Conservation (phyloP, 2,797 vertebrate species). For the Sphenopsis melanotis region DNA sequence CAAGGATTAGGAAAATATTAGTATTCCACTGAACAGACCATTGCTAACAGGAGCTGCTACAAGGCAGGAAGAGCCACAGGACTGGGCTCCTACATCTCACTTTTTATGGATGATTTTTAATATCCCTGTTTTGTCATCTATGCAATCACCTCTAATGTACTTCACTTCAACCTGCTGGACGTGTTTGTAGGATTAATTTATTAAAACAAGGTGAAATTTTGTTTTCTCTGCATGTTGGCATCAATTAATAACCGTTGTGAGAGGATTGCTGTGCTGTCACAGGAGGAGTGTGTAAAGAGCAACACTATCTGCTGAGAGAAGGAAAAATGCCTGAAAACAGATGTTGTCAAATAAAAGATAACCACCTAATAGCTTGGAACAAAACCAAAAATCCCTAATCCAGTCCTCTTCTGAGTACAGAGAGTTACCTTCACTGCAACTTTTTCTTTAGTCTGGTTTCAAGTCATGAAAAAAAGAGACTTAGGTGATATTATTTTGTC, state of each 20-base stretch:
- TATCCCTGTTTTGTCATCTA: neutral
- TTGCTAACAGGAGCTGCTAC: slow-evolving; percentile 80
- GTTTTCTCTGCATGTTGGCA: neutral
- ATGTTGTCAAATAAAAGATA: neutral
- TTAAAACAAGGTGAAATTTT: neutral
- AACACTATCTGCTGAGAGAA: neutral
- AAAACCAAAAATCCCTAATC: neutral
- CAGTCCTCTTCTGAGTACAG: neutral
- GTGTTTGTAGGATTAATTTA: neutral
- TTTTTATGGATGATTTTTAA: slow-evolving; percentile 83
- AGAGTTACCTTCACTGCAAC: neutral
- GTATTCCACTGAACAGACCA: neutral
- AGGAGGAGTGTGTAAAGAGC: neutral
- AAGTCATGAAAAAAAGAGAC: neutral
- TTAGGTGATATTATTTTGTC: neutral
- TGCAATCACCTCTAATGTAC: neutral
- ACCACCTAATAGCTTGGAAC: neutral
- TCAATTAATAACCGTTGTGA: neutral
- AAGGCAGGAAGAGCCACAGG: slow-evolving; percentile 81
- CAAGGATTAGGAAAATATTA: neutral
- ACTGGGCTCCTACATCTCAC: slow-evolving; percentile 87
- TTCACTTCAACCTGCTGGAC: neutral
- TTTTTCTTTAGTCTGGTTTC: neutral
- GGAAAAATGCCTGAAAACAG: neutral
- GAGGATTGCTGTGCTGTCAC: neutral